Evolutionary conservation across 1,140 invertebrate species (phyloP), one percentile per base, ranked within the genome.

Genomic region (Sminthurinus signatus): DNA sequence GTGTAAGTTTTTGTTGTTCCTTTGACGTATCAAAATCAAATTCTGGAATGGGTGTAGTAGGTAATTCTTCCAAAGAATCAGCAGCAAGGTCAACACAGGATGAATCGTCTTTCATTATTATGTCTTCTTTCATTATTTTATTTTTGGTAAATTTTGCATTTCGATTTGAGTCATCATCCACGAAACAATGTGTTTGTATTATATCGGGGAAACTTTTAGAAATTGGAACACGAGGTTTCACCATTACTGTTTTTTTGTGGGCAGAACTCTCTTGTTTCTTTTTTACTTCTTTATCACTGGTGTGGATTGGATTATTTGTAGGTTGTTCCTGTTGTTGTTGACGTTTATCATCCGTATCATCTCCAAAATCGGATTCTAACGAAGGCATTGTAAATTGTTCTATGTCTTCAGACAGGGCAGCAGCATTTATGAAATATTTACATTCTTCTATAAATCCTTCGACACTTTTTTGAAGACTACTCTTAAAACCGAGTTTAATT

Each of bases 381-480:
- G 50, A 52, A 28, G 50, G 50, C 50, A 52, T 28, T 28, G 50
- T 52, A 23, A 8, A 52, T 2, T 15, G 25, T 14, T 52, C 50
- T 25, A 52, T 27, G 14, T 64, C 64, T 51, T 67, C 65, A 4
- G 42, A 44, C 14, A 70, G 55, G 17, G 62, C 63, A 17, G 62
- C 63, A 17, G 69, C 69, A 61, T 71, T 71, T 19, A 71, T 71
- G 44, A 71, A 71, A 65, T 67, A 70, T 56, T 67, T 67, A 0
- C 65, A 64, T 43, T 64, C 60, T 14, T 59, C 62, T 8, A 17
- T 32, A 19, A 44, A 19, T 25, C 17, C 46, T 25, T 67, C 61
- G 21, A 59, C 48, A 48, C 32, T 54, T 23, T 63, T 57, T 1
- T 64, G 44, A 5, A 31, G 5, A 15, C 8, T 27, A 28, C 50